Evolutionary conservation across 2,797 vertebrate genomes (phyloP), one percentile per base, ranked within the genome.

Genomic region (Silurus lanzhouensis): DNA sequence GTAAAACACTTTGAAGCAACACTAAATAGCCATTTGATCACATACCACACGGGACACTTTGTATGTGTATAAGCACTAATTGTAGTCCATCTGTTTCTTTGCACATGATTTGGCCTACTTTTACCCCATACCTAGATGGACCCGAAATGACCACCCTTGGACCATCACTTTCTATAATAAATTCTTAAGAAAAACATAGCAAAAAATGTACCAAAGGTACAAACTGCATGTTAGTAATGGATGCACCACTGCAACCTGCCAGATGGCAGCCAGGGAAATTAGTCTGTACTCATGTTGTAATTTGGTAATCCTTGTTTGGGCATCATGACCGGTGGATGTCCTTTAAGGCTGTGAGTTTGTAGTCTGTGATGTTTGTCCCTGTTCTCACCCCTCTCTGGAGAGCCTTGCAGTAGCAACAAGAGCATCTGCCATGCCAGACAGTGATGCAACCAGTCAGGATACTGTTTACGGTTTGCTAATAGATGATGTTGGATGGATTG

Each of bases 361-460:
- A 27, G 66, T 3, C 38, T 78, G 20, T 68, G 72, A 78, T 78
- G 74, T 55, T 6, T 67, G 10, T 10, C 10, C 25, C 64, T 70
- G 75, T 77, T 78, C 63, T 70, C 75, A 70, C 68, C 68, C 25
- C 75, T 84, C 63, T 78, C 83, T 61, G 22, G 75, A 70, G 83
- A 72, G 66, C 57, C 17, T 61, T 71, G 44, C 6, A 13, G 57
- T n/a, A 8, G 38, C 57, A 75, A 63, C 19, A 17, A 52, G 27
- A 61, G 55, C 83, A 79, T 58, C 82, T 75, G 58, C 71, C n/a
- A 52, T 14, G 20, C 9, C 82, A 75, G 71, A 64, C 60, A 64
- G 60, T 14, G 38, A 60, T 27, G 44, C 19, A 55, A 8, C 71
- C 46, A 22, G 60, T 52, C 60, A 55, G 44, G 70, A 20, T 52